Conservation (phyloP, 2,888 invertebrate species). For the Plagodis pulveraria region DNA sequence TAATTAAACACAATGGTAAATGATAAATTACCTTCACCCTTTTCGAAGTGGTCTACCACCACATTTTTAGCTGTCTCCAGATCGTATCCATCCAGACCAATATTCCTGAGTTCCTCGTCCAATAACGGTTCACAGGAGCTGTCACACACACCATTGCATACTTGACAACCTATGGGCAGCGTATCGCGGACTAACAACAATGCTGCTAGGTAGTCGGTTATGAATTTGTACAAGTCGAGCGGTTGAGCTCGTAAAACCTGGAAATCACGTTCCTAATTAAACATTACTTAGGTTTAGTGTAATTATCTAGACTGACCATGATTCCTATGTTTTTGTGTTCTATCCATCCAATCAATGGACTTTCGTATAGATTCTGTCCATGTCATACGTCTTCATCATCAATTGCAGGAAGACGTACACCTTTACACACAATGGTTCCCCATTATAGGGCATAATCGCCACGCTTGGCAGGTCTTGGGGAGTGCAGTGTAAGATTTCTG, state of each 20-base stretch:
- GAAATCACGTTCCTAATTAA: neutral
- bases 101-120: slow-evolving; percentile 49
- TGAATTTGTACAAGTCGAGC: slow-evolving; percentile 85
- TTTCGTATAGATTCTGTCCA: too few species aligned
- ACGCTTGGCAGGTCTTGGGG: too few species aligned
- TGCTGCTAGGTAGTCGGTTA: slow-evolving; percentile 88
- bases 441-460: too few species aligned
- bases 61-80: slow-evolving; percentile 44
- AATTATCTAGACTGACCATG: too few species aligned
- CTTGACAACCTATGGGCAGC: slow-evolving; percentile 53
- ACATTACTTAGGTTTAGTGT: too few species aligned
- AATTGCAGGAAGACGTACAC: too few species aligned
- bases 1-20: too few species aligned
- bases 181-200: slow-evolving; percentile 88
- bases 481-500: too few species aligned
- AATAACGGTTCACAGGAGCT: slow-evolving; percentile 52
- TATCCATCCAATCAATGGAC: too few species aligned
- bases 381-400: too few species aligned
- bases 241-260: slow-evolving; percentile 89
- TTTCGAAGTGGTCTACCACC: slow-evolving; percentile 50
- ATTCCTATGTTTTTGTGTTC: too few species aligned
- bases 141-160: slow-evolving; percentile 52
- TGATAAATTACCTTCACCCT: slow-evolving; percentile 44
- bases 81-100: slow-evolving; percentile 54
- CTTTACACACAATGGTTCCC: too few species aligned